These are phyloP conservation scores for Gnathonemus longibarbis DNA, from an alignment of 2,113 vertebrate species.

Conservation along the genomic window DNA sequence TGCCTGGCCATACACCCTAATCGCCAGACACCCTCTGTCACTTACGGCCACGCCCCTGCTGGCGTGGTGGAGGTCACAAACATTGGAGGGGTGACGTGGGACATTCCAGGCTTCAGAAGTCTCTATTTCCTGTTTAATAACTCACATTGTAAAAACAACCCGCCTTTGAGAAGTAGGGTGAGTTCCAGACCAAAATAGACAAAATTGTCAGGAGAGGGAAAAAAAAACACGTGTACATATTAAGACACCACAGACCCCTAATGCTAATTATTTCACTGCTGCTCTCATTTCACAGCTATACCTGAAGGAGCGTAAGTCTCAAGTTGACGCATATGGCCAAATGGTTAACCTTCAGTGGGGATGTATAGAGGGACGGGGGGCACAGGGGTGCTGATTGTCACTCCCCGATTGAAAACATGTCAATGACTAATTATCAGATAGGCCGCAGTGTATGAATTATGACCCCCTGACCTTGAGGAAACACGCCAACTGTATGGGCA, in stretches of 20 bases:
- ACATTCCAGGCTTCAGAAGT: neutral
- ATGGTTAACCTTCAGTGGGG: neutral
- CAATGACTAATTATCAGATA: neutral
- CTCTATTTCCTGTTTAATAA: neutral
- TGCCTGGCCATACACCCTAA: neutral
- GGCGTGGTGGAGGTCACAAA: no score
- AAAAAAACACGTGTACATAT: neutral
- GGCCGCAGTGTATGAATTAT: neutral
- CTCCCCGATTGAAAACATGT: neutral
- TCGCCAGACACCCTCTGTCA: neutral
- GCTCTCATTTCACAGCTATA: neutral
- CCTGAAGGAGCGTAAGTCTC: neutral
- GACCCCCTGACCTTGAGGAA: neutral
- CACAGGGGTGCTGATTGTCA: neutral
- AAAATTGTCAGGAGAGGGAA: neutral
- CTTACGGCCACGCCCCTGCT: neutral
- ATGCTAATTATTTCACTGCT: neutral
- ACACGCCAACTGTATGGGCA: neutral
- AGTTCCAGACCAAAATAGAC: neutral
- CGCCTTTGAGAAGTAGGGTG: neutral
- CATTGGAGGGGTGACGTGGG: neutral
- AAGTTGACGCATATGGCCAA: neutral
- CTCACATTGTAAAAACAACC: neutral
- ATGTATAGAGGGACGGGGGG: neutral
- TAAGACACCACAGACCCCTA: neutral